Evolutionary conservation across 2,113 vertebrate species (phyloP), one percentile per base, ranked within the genome.

Genomic region (Ctenodactylus gundi): DNA sequence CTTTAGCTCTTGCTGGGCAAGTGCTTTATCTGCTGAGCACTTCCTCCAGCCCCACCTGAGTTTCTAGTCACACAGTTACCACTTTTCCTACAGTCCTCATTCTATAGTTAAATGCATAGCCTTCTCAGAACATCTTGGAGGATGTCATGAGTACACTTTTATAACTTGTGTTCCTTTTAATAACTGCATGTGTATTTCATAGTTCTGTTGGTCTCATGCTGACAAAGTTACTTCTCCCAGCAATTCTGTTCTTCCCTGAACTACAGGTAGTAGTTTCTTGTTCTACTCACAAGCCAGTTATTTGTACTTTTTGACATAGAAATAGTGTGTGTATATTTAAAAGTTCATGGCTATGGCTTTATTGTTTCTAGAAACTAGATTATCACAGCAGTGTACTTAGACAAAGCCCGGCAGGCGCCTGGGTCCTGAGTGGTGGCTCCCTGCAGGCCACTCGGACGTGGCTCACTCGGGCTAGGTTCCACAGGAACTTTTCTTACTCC

Each of bases 291-390:
- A 39, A 58, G 34, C 12, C 39, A 90, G 13, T 70, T 90, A 17
- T 77, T 77, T 73, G 29, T 67, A 41, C 15, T 84, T 12, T 58
- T 60, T 49, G 41, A 14, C 84, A 7, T 88, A 39, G 68, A 62
- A 62, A 62, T 81, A 76, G 51, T 84, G 20, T 89, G 27, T 89
- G 81, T 44, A 81, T 49, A 62, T 76, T 80, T 53, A 46, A 82
- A 76, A 93, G 57, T 55, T 76, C 17, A 58, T 58, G 46, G 34
- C 76, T 90, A 90, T 72, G n/a, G 39, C 29, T 65, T 83, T 49
- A 80, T 34, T 86, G 49, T 76, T 90, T 90, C 46, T 58, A 55
- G 41, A 91, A 83, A 84, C 84, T 83, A 70, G 21, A 44, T 93
- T 34, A 88, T 73, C 41, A 78, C 51, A 70, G 10, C 90, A 93